phyloP scores from a whole-genome alignment of 2,797 vertebrate genomes.

The Eleutherodactylus coqui region DNA sequence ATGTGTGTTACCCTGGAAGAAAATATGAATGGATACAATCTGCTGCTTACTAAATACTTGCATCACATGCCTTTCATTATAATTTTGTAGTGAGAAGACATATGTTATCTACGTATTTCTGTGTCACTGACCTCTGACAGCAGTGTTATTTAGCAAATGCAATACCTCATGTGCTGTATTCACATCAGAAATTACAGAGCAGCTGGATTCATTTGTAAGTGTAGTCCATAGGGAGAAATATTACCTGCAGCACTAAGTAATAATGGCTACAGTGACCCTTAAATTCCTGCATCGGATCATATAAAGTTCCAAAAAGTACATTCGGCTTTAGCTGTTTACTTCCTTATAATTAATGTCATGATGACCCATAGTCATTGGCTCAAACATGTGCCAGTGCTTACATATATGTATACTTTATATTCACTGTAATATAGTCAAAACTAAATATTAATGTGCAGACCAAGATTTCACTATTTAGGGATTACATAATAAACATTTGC shows the following conservation, averaged over 20 bases:
- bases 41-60: constrained; percentile 13
- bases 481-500: too few relatives aligned
- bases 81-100: constrained; percentile 36
- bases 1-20: not conserved
- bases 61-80: constrained; percentile 45
- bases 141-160: constrained; percentile 44
- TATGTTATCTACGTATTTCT: constrained; percentile 37
- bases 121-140: constrained; percentile 45
- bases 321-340: not conserved
- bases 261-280: constrained; percentile 29
- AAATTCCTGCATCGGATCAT: constrained; percentile 10
- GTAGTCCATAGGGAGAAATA: constrained; percentile 28
- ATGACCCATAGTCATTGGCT: not conserved
- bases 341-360: not conserved
- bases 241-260: constrained; percentile 29
- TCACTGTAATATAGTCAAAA: not conserved
- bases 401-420: not conserved
- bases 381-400: not conserved
- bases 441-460: not conserved
- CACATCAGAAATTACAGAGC: constrained; percentile 24
- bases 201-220: constrained; percentile 46
- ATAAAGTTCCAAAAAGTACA: not conserved
- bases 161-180: constrained; percentile 20
- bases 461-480: too few relatives aligned
- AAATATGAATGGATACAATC: not conserved